Conservation (phyloP, 1,140 invertebrate genomes). For the Heliothis virescens region DNA sequence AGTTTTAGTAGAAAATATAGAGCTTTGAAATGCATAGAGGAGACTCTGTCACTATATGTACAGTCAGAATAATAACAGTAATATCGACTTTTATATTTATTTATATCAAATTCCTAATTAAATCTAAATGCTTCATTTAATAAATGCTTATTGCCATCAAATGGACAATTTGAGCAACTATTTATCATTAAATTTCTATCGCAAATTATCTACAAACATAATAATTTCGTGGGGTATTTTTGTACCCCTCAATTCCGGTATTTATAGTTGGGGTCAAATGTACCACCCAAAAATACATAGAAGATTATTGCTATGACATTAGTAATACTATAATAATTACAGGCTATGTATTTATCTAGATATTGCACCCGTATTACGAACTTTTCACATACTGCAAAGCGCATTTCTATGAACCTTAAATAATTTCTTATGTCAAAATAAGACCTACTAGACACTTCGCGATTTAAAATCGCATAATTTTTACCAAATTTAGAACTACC, state of each 20-base stretch:
- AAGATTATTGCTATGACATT: constrained; percentile 27
- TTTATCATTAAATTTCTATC: neutral
- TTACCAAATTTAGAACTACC: constrained; percentile 38
- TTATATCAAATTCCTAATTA: constrained; percentile 12
- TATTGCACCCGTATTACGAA: constrained; percentile 38
- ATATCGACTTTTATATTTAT: neutral
- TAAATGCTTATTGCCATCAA: constrained; percentile 48
- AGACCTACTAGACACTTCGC: neutral
- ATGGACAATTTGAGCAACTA: constrained; percentile 52
- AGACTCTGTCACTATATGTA: constrained; percentile 22
- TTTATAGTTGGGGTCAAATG: constrained; percentile 1
- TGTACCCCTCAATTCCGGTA: neutral
- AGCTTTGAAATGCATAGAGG: constrained; percentile 1
- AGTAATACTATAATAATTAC: constrained; percentile 22
- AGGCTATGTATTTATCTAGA: neutral
- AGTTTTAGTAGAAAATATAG: neutral
- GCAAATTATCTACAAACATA: constrained; percentile 20
- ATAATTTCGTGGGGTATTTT: neutral
- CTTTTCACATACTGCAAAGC: constrained; percentile 24
- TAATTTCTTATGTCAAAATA: constrained; percentile 1
- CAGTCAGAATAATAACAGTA: neutral
- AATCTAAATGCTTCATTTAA: neutral
- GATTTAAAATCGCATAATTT: constrained; percentile 25
- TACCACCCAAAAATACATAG: neutral
- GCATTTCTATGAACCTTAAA: neutral